phyloP scores from a whole-genome alignment of 2,797 vertebrate species.

The Diceros bicornis region DNA sequence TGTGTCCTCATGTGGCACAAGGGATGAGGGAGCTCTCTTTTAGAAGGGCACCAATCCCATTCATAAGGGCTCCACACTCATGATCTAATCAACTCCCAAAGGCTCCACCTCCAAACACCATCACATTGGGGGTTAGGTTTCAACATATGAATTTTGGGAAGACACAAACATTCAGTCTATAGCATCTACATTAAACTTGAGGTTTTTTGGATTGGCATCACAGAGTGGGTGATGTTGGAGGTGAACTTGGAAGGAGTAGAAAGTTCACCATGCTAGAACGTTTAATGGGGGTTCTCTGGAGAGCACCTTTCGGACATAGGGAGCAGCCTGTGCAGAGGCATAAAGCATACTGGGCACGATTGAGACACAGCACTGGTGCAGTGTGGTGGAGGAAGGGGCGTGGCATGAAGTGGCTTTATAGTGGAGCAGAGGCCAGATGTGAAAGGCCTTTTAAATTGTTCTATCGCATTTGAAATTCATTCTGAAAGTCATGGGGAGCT shows the following conservation, averaged over 20 bases:
- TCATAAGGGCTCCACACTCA: not conserved
- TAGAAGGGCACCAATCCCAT: not conserved
- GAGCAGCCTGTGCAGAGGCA: not conserved
- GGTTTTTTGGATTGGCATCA: not conserved
- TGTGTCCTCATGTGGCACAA: not conserved
- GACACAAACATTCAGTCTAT: not conserved
- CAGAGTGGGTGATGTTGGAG: not conserved
- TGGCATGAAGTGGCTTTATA: not conserved
- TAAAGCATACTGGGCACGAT: not conserved
- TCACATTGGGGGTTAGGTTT: not conserved
- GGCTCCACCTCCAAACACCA: not conserved
- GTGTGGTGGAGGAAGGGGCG: not conserved
- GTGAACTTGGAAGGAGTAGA: not conserved
- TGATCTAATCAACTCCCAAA: not conserved
- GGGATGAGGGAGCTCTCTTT: not conserved
- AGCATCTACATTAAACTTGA: not conserved
- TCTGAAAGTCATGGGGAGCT: not conserved
- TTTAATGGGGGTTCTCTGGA: not conserved
- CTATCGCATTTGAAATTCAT: not conserved
- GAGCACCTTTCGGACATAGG: not conserved
- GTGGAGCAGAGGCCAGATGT: not conserved
- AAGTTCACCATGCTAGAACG: not conserved
- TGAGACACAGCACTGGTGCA: rapidly evolving
- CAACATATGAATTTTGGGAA: not conserved
- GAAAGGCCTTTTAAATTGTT: not conserved